These are phyloP conservation scores for Parnassius glacialis DNA, from an alignment of 2,888 invertebrate genomes.

Conservation along the genomic window DNA sequence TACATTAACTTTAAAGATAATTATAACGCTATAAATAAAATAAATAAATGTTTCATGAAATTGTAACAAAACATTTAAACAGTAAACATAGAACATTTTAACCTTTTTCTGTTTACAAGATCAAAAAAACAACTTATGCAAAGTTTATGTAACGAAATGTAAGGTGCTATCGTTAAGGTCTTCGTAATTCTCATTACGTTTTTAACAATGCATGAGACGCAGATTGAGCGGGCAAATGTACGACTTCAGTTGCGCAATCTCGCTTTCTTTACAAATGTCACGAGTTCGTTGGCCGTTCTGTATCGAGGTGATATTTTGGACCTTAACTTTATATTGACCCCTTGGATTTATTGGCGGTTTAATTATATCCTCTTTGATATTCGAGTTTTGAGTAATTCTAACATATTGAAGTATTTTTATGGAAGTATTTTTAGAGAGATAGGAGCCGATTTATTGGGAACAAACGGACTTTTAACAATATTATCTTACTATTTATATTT, in stretches of 20 bases:
- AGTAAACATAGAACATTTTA: too few relatives aligned
- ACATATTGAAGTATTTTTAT: too few relatives aligned
- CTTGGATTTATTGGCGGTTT: background rate
- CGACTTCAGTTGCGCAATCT: conserved; percentile 28
- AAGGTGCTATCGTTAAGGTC: background rate
- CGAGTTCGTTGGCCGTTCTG: conserved; percentile 29
- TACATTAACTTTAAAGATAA: too few relatives aligned
- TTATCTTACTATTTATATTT: too few relatives aligned
- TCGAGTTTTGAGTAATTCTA: too few relatives aligned
- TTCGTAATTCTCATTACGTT: conserved; percentile 1
- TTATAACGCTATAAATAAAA: too few relatives aligned
- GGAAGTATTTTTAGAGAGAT: too few relatives aligned
- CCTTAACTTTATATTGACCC: background rate
- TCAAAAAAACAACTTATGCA: background rate
- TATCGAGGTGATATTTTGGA: background rate
- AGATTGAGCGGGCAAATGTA: background rate
- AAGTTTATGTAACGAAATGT: conserved; percentile 3
- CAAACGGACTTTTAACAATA: too few relatives aligned
- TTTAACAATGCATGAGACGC: conserved; percentile 6
- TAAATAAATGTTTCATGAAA: too few relatives aligned
- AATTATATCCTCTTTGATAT: conserved; percentile 10
- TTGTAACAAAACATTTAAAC: too few relatives aligned
- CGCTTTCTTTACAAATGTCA: conserved; percentile 38
- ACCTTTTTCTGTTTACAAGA: too few relatives aligned
- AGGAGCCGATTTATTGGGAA: too few relatives aligned